Evolutionary conservation across 2,888 invertebrate species (phyloP).

Genomic region (Uropetala carovei): DNA sequence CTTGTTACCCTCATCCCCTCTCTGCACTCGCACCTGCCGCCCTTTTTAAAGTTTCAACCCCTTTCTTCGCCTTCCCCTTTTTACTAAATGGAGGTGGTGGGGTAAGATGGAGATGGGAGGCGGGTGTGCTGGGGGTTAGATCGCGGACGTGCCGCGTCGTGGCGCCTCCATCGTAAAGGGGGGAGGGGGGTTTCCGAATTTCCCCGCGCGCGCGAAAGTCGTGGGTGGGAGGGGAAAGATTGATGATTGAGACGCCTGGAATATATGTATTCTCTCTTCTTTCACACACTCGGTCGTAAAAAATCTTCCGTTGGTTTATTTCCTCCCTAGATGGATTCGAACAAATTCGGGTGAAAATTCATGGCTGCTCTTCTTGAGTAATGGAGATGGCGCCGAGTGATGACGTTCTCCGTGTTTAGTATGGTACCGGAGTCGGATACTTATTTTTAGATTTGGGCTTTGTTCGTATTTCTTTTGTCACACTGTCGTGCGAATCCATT

Average conservation of each 20-base stretch:
- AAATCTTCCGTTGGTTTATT: not conserved
- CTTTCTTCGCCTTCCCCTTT: not conserved
- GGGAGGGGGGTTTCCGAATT: not conserved
- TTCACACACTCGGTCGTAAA: not conserved
- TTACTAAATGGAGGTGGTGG: not conserved
- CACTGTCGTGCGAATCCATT: too few species aligned
- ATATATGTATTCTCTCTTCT: not conserved
- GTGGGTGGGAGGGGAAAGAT: not conserved
- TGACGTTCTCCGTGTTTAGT: not conserved
- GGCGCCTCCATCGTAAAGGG: not conserved
- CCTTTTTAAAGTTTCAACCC: not conserved
- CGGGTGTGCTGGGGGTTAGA: not conserved
- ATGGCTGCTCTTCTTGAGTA: not conserved
- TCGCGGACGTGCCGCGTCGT: too few species aligned
- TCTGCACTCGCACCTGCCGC: not conserved
- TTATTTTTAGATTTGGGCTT: not conserved
- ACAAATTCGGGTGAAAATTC: not conserved
- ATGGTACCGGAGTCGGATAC: not conserved
- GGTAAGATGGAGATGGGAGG: not conserved
- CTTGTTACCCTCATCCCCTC: not conserved
- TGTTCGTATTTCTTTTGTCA: too few species aligned
- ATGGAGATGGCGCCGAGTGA: not conserved
- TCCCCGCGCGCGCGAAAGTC: not conserved
- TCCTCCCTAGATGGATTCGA: not conserved
- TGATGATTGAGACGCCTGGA: not conserved